These are phyloP conservation scores for Pycnomerus fuliginosus DNA, from an alignment of 2,888 invertebrate species.

Conservation along the genomic window DNA sequence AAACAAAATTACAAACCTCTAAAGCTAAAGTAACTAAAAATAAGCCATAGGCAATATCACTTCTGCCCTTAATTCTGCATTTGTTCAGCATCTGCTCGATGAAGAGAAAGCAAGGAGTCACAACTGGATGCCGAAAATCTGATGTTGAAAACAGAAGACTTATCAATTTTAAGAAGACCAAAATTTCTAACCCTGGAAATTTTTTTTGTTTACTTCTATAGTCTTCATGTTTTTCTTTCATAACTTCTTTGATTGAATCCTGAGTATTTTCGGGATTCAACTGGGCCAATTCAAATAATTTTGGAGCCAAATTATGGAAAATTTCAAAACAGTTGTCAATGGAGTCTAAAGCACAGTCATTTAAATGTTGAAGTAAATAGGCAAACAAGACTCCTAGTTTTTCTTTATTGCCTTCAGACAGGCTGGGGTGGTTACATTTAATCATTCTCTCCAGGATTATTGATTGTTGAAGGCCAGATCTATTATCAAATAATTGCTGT, in stretches of 20 bases:
- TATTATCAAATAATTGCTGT: constrained; percentile 60
- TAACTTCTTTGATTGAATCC: constrained; percentile 64
- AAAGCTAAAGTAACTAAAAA: constrained; percentile 71
- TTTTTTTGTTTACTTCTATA: constrained; percentile 61
- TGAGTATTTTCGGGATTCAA: constrained; percentile 69
- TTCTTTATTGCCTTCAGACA: constrained; percentile 76
- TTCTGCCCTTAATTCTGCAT: constrained; percentile 62
- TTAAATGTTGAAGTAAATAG: constrained; percentile 74
- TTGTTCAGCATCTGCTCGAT: constrained; percentile 76
- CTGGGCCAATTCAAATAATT: constrained; percentile 70
- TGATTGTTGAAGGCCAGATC: constrained; percentile 65
- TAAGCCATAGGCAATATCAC: constrained; percentile 75
- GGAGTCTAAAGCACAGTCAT: constrained; percentile 61
- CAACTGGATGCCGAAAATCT: constrained; percentile 85
- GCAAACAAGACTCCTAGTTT: constrained; percentile 72
- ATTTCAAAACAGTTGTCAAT: constrained; percentile 59
- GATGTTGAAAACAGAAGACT: constrained; percentile 84
- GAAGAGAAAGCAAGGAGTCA: constrained; percentile 81
- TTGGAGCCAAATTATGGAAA: constrained; percentile 57
- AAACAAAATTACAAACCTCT: constrained; percentile 59
- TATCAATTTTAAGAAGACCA: constrained; percentile 80
- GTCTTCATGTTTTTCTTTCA: constrained; percentile 70
- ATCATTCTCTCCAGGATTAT: constrained; percentile 78
- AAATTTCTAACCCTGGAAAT: constrained; percentile 67
- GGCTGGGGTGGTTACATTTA: constrained; percentile 83